Evolutionary conservation across 2,113 vertebrate genomes (phyloP), one percentile per base, ranked within the genome.

Genomic region (Entelurus aequoreus): DNA sequence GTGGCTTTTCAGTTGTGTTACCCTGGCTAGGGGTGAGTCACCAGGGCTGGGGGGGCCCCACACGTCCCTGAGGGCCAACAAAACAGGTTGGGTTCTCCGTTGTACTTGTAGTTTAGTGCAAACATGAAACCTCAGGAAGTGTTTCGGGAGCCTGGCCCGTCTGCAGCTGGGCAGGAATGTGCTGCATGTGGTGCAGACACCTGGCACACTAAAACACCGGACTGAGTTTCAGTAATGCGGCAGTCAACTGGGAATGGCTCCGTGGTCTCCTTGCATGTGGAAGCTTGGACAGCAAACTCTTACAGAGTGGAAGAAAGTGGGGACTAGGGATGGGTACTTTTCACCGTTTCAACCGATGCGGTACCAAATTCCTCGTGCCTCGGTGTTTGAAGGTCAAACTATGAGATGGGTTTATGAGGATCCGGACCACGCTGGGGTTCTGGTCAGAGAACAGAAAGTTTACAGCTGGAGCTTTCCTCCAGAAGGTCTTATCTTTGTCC

Each of bases 161-260:
- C 70, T 71, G 68, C 74, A 71, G 76, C 76, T 66, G 60, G 49
- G 54, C 54, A 68, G 68, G 57, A 67, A 82, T 69, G 65, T 65
- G 62, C 37, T 69, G 62, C 61, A 48, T 60, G 52, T 55, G 15
- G 54, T 63, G 65, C 63, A 59, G 57, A 48, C 60, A 66, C 10
- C 49, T 19, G 71, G 65, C 51, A 54, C 74, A 66, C 12, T 53
- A 48, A 65, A 10, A 52, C 55, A 54, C 57, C 44, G n/a, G 12
- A 40, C 61, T 55, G 36, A 13, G 38, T 47, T 52, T 44, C 60
- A 67, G 48, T 59, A 44, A 50, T n/a, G 42, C 21, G 47, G 19
- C 54, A 40, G 19, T 56, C 53, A 65, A 16, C 58, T 19, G 55
- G 56, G 44, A 67, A 51, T 8, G 15, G 7, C 42, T 8, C 5